phyloP scores from a whole-genome alignment of 1,140 invertebrate species.

The Drosophila rufa region DNA sequence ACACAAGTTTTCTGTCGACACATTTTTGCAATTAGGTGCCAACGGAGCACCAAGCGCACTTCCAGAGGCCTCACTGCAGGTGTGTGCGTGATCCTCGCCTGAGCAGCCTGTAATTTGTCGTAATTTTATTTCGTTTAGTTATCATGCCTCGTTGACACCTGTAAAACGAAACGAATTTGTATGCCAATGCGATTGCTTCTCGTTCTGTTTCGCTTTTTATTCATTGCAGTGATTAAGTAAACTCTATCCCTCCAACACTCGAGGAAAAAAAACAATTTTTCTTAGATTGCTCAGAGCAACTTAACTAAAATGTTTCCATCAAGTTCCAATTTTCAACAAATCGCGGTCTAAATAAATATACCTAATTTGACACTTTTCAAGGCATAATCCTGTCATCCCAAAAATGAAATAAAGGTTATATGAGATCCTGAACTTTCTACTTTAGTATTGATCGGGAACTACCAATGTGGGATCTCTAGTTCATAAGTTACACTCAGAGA shows the following conservation, averaged over 20 bases:
- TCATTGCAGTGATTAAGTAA: slow-evolving; percentile 52
- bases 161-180: slow-evolving; percentile 79
- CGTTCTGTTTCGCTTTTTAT: slow-evolving; percentile 33
- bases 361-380: no score
- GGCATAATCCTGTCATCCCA: no score
- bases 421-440: no score
- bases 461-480: no score
- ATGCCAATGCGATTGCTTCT: slow-evolving; percentile 34
- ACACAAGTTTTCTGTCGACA: slow-evolving; percentile 2
- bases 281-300: no score
- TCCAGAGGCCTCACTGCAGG: slow-evolving; percentile 8
- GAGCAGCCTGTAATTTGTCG: slow-evolving; percentile 72
- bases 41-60: slow-evolving; percentile 17
- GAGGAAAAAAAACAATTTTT: not conserved
- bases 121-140: slow-evolving; percentile 77
- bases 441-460: no score
- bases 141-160: slow-evolving; percentile 76
- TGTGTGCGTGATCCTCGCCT: slow-evolving; percentile 37
- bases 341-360: no score
- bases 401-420: no score
- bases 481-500: no score
- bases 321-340: no score
- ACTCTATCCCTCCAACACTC: not conserved
- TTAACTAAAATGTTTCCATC: no score
- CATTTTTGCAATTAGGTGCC: slow-evolving; percentile 50